Conservation (phyloP, 2,113 vertebrate species). For the Otocyon megalotis region DNA sequence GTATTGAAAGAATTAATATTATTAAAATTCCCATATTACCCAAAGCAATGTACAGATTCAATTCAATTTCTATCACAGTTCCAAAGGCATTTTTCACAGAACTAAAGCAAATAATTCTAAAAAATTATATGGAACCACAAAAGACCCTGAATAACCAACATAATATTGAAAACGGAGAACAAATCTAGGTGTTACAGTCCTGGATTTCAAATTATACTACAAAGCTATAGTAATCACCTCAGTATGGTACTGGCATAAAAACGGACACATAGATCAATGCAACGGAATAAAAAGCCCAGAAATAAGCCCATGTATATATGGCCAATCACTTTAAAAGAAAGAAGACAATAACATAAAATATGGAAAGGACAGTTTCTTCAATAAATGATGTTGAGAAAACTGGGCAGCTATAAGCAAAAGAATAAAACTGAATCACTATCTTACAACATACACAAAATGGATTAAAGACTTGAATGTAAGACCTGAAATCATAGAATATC, state of each 20-base stretch:
- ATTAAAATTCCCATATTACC: not conserved
- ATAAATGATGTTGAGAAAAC: not conserved
- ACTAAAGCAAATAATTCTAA: not conserved
- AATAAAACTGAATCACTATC: not conserved
- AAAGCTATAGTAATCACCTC: not conserved
- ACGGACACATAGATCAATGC: not conserved
- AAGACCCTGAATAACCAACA: not conserved
- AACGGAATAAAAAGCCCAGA: not conserved
- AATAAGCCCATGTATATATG: not conserved
- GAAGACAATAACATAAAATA: not conserved
- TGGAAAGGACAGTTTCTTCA: not conserved
- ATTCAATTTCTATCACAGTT: not conserved
- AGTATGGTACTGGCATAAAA: not conserved
- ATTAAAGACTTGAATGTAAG: not conserved
- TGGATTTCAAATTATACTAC: not conserved
- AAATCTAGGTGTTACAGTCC: not conserved
- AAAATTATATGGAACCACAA: not conserved
- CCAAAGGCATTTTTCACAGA: not conserved
- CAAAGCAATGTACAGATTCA: not conserved
- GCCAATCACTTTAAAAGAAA: not conserved
- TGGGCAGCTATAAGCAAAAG: not conserved
- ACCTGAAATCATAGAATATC: not conserved
- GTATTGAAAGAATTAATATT: not conserved
- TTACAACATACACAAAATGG: not conserved
- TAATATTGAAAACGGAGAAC: not conserved